Base-by-base conservation (phyloP, 1,140 invertebrate species). In the Panagrolaimus sp. region DNA sequence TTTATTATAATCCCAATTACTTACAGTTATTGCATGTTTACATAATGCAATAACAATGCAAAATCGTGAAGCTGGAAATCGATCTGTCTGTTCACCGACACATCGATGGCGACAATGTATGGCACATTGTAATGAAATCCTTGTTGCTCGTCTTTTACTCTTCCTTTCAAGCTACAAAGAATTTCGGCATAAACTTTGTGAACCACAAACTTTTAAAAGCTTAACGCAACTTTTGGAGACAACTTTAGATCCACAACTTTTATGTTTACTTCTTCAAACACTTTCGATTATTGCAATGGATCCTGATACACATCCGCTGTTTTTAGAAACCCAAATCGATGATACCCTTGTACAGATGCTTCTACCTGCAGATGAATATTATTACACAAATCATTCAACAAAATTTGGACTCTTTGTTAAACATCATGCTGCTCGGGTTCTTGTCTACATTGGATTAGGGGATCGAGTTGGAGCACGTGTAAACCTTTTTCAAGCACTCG, bases 331-430 rank as follows among this genome's bases (percentile, higher is more conserved):
- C 13, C 88, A 88, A 69, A 84, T 90, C 42, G 87, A 88, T 3
- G 88, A 89, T 76, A 86, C 86, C 69, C 80, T 90, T 13, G 88
- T 88, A 71, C 89, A 89, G 79, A 84, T 90, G 20, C 84, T 90
- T 43, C 82, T 90, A 53, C 89, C 89, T 7, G 89, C 88, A 0
- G 89, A 90, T 79, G 89, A 90, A 78, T 89, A 88, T 87, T 89
- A 89, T 83, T 89, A 90, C 83, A 90, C 89, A 46, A 89, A 89
- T 79, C 88, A 89, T 78, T 88, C 87, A 71, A 89, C 89, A 44
- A 87, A 88, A 74, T 89, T 89, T 79, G 88, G 88, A 20, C 86
- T 87, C 63, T 89, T 87, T 78, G 89, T 90, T 38, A 90, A 90
- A 78, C 88, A 89, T 80, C 88, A 90, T 76, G 89, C 89, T 0